Evolutionary conservation across 1,140 invertebrate species (phyloP).

Genomic region (Orussus abietinus): DNA sequence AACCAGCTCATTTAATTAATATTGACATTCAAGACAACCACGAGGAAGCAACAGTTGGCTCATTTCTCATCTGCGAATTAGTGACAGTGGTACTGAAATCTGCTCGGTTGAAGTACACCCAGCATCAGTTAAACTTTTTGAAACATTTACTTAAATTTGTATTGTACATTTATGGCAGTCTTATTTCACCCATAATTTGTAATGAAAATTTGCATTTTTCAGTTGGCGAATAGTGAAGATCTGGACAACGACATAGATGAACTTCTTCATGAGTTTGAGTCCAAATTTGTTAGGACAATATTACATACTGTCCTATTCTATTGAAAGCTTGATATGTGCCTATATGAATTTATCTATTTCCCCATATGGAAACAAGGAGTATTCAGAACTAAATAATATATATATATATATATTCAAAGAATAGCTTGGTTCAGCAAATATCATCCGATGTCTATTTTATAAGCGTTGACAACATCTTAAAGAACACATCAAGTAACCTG

Average conservation of each 20-base stretch:
- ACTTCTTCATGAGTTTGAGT: conserved; percentile 92
- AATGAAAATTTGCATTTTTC: conserved; percentile 32
- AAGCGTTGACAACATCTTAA: too few relatives aligned
- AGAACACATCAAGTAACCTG: too few relatives aligned
- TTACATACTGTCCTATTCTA: conserved; percentile 95
- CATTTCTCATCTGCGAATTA: conserved; percentile 96
- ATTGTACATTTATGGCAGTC: conserved; percentile 6
- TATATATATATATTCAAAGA: too few relatives aligned
- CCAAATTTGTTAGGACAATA: conserved; percentile 80
- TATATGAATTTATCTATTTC: too few relatives aligned
- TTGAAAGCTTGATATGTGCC: too few relatives aligned
- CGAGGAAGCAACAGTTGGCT: conserved; percentile 98
- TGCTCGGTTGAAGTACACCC: too few relatives aligned
- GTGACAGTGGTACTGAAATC: conserved; percentile 72
- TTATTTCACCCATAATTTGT: neutral
- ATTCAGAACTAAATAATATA: too few relatives aligned
- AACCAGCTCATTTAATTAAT: conserved; percentile 95
- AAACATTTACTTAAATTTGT: too few relatives aligned
- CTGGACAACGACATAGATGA: conserved; percentile 98
- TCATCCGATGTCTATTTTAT: too few relatives aligned
- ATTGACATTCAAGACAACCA: conserved; percentile 99
- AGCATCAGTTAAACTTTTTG: too few relatives aligned
- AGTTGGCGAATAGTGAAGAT: conserved; percentile 88
- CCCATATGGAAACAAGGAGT: too few relatives aligned
- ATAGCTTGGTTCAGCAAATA: too few relatives aligned